Conservation (phyloP, 2,888 invertebrate species). For the Tryphoninae sp. region DNA sequence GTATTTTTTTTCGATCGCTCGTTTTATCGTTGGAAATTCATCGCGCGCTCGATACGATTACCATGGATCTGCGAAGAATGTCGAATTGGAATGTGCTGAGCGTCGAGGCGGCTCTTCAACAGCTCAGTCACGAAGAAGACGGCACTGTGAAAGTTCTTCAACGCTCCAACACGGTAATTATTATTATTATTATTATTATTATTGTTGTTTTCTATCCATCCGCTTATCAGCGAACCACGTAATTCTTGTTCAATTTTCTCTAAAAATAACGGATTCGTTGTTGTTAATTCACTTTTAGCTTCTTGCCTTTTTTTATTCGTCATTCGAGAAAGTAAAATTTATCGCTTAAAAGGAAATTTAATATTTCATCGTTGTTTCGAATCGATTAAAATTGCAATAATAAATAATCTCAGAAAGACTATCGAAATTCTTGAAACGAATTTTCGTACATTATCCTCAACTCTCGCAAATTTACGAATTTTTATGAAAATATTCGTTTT, state of each 20-base stretch:
- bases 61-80: constrained; percentile 79
- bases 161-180: constrained; percentile 76
- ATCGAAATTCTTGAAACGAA: no score
- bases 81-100: constrained; percentile 81
- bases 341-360: no score
- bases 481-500: no score
- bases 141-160: constrained; percentile 68
- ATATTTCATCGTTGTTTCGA: background rate
- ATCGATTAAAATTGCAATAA: background rate
- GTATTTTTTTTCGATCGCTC: constrained; percentile 25
- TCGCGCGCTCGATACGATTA: constrained; percentile 19
- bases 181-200: background rate
- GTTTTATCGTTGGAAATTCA: constrained; percentile 28
- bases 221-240: background rate
- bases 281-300: background rate
- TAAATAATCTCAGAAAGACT: background rate
- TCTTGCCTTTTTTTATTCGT: no score
- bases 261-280: background rate
- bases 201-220: no score
- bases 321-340: no score
- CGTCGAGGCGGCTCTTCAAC: constrained; percentile 79
- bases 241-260: background rate
- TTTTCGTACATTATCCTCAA: background rate
- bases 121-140: constrained; percentile 76
- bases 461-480: background rate